Base-by-base conservation (phyloP, 2,797 vertebrate species). In the Peromyscus melanophrys region DNA sequence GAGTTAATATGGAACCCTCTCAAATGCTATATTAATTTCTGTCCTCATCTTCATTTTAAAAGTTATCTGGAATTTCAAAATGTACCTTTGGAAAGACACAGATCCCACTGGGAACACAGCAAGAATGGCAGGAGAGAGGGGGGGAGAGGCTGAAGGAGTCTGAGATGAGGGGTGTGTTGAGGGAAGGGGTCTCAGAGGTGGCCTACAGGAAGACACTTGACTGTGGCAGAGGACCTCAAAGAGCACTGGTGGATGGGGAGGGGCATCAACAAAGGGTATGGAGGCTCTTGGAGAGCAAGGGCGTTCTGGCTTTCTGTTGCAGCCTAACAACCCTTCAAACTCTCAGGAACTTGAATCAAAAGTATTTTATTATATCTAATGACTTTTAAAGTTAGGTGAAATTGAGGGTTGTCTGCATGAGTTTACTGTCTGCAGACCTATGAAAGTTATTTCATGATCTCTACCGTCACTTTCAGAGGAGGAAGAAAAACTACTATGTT, bases 21-120 rank as follows among this genome's bases (percentile, higher is more conserved):
- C 31, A 94, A 69, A 55, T 34, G 43, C 12, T 69, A 3, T 49
- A 49, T 46, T 52, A 61, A 82, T 63, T 46, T 73, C 16, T 92
- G 2, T 69, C 85, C 25, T 83, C 61, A n/a, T 87, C 40, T 75
- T 93, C 27, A 49, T 12, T 61, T 52, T 95, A 57, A 19, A 84
- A 37, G 86, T 59, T 77, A 59, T 67, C 43, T 84, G 52, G 63
- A 31, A 57, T 87, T 21, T n/a, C 52, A 92, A 76, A 78, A 57
- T 82, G 46, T 40, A 90, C 11, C 71, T 94, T 93, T 94, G 67
- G 81, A 94, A 76, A 40, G 4, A 31, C 63, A 43, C 21, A 83
- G 34, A 57, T 11, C 1, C 76, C 16, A 55, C 14, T 43, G 55
- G n/a, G 12, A 75, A 49, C 9, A 75, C 19, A 14, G 34, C 13